Evolutionary conservation across 92 coral and sea anemone genomes (phyloP).

Genomic region (Bergia sp.): DNA sequence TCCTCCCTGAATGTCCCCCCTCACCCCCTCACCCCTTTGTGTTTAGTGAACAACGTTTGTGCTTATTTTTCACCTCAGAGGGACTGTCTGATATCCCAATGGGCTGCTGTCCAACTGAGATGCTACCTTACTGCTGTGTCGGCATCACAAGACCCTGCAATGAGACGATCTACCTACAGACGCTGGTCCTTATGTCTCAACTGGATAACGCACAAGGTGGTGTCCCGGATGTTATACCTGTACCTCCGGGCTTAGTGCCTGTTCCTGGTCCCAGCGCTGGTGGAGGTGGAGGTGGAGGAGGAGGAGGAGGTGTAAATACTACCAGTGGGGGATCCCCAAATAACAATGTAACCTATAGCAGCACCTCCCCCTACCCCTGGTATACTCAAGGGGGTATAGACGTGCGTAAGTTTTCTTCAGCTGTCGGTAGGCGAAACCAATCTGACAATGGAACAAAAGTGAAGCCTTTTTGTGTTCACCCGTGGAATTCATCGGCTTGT

Average conservation of each 20-base stretch:
- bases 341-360: conserved; percentile 4
- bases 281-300: background rate
- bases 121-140: conserved; percentile 36
- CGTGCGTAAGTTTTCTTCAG: conserved; percentile 10
- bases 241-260: background rate
- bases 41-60: background rate
- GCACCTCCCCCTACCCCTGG: conserved; percentile 20
- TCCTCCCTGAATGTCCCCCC: no score
- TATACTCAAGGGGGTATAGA: conserved; percentile 2
- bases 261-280: background rate
- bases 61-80: background rate
- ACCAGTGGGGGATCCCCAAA: background rate
- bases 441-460: background rate
- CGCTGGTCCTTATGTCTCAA: background rate
- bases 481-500: conserved; percentile 58
- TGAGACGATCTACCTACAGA: conserved; percentile 36
- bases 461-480: conserved; percentile 57
- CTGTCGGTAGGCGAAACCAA: background rate
- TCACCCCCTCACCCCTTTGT: no score
- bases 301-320: background rate
- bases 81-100: conserved; percentile 22
- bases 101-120: conserved; percentile 46
- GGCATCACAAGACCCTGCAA: conserved; percentile 45
- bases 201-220: background rate
- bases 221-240: background rate